These are phyloP conservation scores for Catostylus mosaicus DNA, from an alignment of 30 jellyfish, hydroid and myxozoan genomes.

Conservation along the genomic window DNA sequence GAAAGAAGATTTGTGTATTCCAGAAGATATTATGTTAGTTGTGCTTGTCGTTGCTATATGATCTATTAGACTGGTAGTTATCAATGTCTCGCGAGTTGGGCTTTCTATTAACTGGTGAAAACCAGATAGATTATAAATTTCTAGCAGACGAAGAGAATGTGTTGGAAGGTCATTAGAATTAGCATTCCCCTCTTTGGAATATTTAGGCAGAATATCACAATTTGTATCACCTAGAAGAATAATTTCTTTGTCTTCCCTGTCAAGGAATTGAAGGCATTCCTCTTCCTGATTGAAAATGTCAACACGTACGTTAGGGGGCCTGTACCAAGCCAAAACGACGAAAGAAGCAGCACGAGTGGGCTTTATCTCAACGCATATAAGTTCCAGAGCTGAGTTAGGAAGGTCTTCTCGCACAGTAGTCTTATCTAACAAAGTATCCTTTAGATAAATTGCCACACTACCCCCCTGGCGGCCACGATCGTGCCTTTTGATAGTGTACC, in stretches of 20 bases:
- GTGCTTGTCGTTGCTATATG: slow-evolving; percentile 7
- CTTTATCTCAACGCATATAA: slow-evolving; percentile 4
- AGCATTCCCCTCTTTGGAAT: neutral
- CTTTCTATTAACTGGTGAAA: slow-evolving; percentile 13
- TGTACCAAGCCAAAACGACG: slow-evolving; percentile 1
- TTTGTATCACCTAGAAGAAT: slow-evolving; percentile 27
- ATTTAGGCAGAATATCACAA: slow-evolving; percentile 2
- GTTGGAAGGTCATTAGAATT: neutral
- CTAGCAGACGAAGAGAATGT: slow-evolving; percentile 6
- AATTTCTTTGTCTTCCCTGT: neutral
- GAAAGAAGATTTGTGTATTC: neutral
- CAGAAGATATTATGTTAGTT: slow-evolving; percentile 6
- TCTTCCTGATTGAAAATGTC: neutral
- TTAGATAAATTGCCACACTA: neutral
- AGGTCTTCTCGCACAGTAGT: slow-evolving; percentile 12
- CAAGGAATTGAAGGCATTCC: neutral
- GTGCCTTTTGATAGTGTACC: neutral
- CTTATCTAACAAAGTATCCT: slow-evolving; percentile 12
- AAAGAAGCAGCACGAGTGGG: slow-evolving; percentile 39
- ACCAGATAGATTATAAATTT: slow-evolving; percentile 18
- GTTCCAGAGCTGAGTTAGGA: slow-evolving; percentile 22
- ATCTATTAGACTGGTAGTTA: slow-evolving; percentile 8
- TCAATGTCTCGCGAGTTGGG: slow-evolving; percentile 18
- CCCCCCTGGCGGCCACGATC: slow-evolving; percentile 1
- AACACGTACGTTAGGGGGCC: neutral